These are phyloP conservation scores for Heliconius himera DNA, from an alignment of 1,140 invertebrate species.

Conservation along the genomic window DNA sequence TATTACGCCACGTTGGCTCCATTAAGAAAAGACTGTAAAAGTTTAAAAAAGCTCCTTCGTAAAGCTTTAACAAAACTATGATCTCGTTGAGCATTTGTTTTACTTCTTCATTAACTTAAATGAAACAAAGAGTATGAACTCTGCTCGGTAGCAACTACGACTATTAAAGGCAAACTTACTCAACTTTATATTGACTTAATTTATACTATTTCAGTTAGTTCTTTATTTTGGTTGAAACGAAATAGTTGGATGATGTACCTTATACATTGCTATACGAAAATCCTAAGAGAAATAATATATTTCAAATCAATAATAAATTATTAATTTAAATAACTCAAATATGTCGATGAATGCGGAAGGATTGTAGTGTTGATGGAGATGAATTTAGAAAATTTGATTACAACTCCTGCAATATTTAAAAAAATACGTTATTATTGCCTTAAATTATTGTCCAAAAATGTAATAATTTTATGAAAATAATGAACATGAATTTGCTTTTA, in stretches of 20 bases:
- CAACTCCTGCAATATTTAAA: too few relatives aligned
- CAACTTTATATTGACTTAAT: slow-evolving; percentile 10
- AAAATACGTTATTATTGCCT: too few relatives aligned
- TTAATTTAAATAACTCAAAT: too few relatives aligned
- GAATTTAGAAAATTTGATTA: too few relatives aligned
- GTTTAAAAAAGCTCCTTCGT: neutral
- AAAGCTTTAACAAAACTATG: slow-evolving; percentile 6
- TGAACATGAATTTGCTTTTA: neutral
- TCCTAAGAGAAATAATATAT: neutral
- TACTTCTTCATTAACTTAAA: slow-evolving; percentile 12
- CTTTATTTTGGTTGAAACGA: neutral
- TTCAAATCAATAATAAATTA: too few relatives aligned
- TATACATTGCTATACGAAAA: neutral
- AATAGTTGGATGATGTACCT: neutral
- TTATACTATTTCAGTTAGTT: slow-evolving; percentile 16
- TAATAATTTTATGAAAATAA: neutral
- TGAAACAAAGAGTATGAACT: slow-evolving; percentile 9
- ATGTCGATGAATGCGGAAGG: too few relatives aligned
- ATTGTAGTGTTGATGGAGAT: too few relatives aligned
- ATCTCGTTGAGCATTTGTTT: slow-evolving; percentile 3
- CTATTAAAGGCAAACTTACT: slow-evolving; percentile 12
- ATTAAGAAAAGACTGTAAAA: neutral
- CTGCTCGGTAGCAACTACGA: neutral
- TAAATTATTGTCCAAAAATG: too few relatives aligned
- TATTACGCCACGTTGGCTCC: too few relatives aligned